Conservation (phyloP, 2,113 vertebrate species). For the Oceanites oceanicus region DNA sequence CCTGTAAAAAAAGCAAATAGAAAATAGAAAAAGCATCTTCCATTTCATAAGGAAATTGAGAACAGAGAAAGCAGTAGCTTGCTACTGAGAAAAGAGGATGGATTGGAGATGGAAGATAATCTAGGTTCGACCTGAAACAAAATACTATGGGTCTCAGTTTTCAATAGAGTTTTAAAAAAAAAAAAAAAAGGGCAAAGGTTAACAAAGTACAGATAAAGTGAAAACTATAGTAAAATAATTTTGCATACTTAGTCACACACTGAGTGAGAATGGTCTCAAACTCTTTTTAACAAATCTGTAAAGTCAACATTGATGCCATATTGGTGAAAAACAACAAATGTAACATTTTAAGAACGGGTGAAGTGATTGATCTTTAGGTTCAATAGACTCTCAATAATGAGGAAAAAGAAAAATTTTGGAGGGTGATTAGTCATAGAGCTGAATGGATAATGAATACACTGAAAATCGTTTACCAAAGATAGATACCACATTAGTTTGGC, state of each 20-base stretch:
- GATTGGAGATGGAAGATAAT: background rate
- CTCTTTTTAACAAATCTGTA: background rate
- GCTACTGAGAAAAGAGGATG: background rate
- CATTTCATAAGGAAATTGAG: background rate
- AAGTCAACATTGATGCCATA: background rate
- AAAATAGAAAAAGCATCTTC: background rate
- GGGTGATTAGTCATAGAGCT: background rate
- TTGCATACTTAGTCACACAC: background rate
- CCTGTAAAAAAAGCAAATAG: background rate
- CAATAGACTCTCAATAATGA: background rate
- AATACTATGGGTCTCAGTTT: background rate
- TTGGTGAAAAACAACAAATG: background rate
- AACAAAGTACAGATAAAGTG: background rate
- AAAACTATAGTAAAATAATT: background rate
- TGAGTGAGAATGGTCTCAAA: background rate
- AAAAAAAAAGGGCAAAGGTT: background rate
- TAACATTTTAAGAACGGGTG: background rate
- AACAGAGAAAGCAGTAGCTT: background rate
- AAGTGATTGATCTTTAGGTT: background rate
- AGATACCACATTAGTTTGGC: background rate
- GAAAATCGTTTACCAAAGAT: background rate
- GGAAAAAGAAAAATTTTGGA: background rate
- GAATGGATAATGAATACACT: background rate
- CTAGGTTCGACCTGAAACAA: background rate
- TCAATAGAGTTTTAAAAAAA: background rate